These are phyloP conservation scores for Micropterix aruncella DNA, from an alignment of 2,888 invertebrate species.

Conservation along the genomic window DNA sequence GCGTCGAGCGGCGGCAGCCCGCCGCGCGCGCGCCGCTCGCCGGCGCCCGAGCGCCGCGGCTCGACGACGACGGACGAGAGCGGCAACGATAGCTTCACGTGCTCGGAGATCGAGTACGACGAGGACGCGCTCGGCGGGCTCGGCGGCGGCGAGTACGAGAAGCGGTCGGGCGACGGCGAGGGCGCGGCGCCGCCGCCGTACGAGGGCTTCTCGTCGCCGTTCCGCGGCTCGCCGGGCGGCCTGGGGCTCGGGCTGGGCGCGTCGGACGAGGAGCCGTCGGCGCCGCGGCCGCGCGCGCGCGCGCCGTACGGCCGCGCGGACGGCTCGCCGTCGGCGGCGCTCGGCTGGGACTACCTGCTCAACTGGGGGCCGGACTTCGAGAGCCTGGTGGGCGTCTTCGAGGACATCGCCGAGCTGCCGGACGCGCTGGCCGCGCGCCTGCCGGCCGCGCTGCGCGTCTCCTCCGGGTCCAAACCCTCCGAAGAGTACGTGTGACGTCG, in stretches of 20 bases:
- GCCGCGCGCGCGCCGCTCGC: constrained; percentile 59
- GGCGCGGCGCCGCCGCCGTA: constrained; percentile 59
- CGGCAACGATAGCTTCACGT: constrained; percentile 93
- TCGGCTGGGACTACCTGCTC: constrained; percentile 88
- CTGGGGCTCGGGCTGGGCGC: constrained; percentile 88
- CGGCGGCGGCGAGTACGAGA: constrained; percentile 53
- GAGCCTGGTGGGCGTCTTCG: constrained; percentile 88
- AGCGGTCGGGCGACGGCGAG: constrained; percentile 46
- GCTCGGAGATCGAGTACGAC: constrained; percentile 95
- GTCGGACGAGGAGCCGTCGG: constrained; percentile 79
- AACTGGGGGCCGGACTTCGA: constrained; percentile 97
- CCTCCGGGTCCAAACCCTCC: constrained; percentile 70
- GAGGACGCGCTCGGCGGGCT: constrained; percentile 72
- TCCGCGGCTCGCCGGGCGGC: constrained; percentile 86
- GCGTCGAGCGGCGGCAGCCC: constrained; percentile 85
- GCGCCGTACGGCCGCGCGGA: constrained; percentile 65
- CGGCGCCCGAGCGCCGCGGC: constrained; percentile 59
- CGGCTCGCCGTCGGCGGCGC: constrained; percentile 65
- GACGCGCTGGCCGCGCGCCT: constrained; percentile 65
- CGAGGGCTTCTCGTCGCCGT: constrained; percentile 88
- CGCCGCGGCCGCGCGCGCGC: constrained; percentile 67
- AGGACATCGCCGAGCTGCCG: constrained; percentile 90
- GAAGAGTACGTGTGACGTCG: constrained; percentile 69
- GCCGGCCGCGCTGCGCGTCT: constrained; percentile 57
- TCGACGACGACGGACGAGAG: constrained; percentile 86